phyloP scores from a whole-genome alignment of 2,797 vertebrate species.

The Psittacula derbiana region DNA sequence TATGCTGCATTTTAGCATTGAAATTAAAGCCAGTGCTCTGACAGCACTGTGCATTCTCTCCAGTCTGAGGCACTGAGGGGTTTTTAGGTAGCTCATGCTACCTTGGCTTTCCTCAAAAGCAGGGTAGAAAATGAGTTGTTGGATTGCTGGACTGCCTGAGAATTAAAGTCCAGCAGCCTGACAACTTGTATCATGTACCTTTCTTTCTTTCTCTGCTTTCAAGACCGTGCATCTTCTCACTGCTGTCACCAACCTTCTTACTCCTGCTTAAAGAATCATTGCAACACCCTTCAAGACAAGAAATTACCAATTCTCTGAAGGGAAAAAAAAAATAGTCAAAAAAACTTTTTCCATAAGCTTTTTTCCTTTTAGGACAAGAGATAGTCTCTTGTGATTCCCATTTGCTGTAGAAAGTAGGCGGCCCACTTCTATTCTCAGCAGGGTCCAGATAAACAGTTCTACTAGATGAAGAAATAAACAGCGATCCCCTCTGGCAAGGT shows the following conservation, averaged over 20 bases:
- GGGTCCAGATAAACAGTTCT: not conserved
- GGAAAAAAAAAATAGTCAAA: not conserved
- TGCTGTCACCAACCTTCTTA: not conserved
- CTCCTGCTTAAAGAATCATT: not conserved
- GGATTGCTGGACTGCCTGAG: not conserved
- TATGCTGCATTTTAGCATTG: not conserved
- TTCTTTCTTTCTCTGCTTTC: not conserved
- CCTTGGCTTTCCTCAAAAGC: not conserved
- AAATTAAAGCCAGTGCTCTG: not conserved
- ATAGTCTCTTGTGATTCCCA: not conserved
- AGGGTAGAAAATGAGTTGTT: not conserved
- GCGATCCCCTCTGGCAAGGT: slow-evolving; percentile 11
- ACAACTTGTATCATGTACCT: not conserved
- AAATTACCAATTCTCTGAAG: not conserved
- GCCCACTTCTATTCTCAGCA: not conserved
- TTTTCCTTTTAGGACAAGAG: not conserved
- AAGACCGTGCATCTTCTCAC: not conserved
- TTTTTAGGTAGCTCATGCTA: not conserved
- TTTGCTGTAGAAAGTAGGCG: not conserved
- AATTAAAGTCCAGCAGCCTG: not conserved
- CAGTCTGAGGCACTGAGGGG: not conserved
- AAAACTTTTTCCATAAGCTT: not conserved
- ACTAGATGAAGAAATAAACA: slow-evolving; percentile 1
- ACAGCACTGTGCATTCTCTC: not conserved
- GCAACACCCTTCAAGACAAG: not conserved